Base-by-base conservation (phyloP, 92 coral and sea anemone genomes). In the Scolanthus callimorphus region DNA sequence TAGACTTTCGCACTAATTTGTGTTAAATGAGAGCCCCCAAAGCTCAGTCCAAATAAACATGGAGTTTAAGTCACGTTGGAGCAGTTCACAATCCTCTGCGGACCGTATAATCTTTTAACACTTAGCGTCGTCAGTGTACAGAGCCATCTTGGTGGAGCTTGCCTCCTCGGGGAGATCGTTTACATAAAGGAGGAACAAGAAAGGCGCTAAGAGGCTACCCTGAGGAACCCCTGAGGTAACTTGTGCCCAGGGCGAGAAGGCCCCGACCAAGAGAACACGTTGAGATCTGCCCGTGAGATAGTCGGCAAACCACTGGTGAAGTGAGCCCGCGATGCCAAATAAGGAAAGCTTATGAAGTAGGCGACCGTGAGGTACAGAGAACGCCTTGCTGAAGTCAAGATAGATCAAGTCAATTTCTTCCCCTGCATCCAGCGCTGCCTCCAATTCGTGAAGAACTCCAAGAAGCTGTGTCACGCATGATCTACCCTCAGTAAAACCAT, bases 101-200 rank as follows among this genome's bases (percentile, higher is more conserved):
- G 73, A 61, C 12, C 62, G 59, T n/a, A 71, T 71, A 20, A 51
- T 60, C 17, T 62, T 55, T 34, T 61, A 22, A 4, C 20, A 72
- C n/a, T 48, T 50, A 0, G 74, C 64, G 51, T 65, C 65, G 43
- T 73, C 80, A 11, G 65, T 63, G 64, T 63, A 70, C 26, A 71
- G 62, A 51, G 64, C 57, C 20, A 75, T 29, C 21, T 57, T 75
- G 8, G 76, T 66, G 25, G 23, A 22, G 3, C 45, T 43, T 3
- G 57, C 27, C 3, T 60, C 54, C 19, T n/a, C n/a, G n/a, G 76
- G 76, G 2, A 59, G 49, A 43, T 69, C 76, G 58, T 69, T 69
- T 1, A 71, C 60, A 13, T 50, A 71, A 52, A 71, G 50, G 26
- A 69, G 49, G 24, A 69, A 69, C 12, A 69, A 26, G 24, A 57